Conservation (phyloP, 2,113 vertebrate species). For the Amphiprion ocellaris region DNA sequence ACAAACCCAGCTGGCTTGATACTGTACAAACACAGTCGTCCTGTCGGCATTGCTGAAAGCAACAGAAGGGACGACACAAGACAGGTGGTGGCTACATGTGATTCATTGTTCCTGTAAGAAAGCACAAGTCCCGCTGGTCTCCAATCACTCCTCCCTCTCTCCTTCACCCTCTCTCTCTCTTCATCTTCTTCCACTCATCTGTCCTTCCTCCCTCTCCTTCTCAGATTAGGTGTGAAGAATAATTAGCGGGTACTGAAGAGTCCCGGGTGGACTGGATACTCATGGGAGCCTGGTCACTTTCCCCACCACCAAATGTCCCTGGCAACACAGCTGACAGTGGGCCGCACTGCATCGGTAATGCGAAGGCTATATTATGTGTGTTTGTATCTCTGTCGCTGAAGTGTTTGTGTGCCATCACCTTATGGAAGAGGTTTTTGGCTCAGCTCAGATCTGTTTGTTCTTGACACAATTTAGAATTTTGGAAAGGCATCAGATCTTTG, state of each 20-base stretch:
- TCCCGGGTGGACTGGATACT: slow-evolving; percentile 68
- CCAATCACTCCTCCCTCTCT: slow-evolving; percentile 58
- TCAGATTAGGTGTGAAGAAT: slow-evolving; percentile 83
- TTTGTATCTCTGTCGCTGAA: slow-evolving; percentile 26
- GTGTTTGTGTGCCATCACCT: slow-evolving; percentile 37
- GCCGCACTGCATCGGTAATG: slow-evolving; percentile 70
- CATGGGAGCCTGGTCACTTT: slow-evolving; percentile 74
- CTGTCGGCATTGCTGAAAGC: slow-evolving; percentile 67
- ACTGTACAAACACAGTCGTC: slow-evolving; percentile 77
- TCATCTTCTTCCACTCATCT: slow-evolving; percentile 57
- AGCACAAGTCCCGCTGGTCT: slow-evolving; percentile 72
- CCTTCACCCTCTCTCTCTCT: slow-evolving; percentile 27
- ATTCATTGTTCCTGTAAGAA: slow-evolving; percentile 83
- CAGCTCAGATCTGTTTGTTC: slow-evolving; percentile 35
- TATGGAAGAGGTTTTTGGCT: slow-evolving; percentile 49
- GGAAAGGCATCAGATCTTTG: slow-evolving; percentile 32
- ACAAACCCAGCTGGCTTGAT: slow-evolving; percentile 65
- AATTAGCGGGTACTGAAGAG: slow-evolving; percentile 78
- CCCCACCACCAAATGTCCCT: slow-evolving; percentile 79
- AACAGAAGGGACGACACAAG: slow-evolving; percentile 80
- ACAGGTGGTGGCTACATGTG: slow-evolving; percentile 80
- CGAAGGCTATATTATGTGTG: slow-evolving; percentile 33
- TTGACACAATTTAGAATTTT: slow-evolving; percentile 18
- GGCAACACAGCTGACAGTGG: slow-evolving; percentile 72
- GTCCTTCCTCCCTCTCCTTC: slow-evolving; percentile 69